These are phyloP conservation scores for Bombus pyrosoma DNA, from an alignment of 1,140 invertebrate species.

Conservation along the genomic window DNA sequence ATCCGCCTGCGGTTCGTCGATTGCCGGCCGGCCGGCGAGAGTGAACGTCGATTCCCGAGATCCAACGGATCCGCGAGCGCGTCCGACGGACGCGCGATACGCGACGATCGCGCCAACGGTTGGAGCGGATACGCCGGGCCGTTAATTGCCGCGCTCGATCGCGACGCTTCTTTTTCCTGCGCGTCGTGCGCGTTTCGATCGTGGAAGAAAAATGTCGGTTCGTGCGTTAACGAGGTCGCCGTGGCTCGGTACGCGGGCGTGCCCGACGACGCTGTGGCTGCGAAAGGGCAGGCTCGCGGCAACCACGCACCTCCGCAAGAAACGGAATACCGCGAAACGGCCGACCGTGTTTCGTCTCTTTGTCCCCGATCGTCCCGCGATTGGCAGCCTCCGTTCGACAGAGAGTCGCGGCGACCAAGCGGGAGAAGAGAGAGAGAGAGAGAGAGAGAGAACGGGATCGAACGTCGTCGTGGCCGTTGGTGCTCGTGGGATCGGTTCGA, in stretches of 20 bases:
- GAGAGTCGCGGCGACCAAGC: constrained; percentile 23
- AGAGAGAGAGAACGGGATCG: constrained; percentile 28
- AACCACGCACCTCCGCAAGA: constrained; percentile 59
- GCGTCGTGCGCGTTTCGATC: too few species aligned
- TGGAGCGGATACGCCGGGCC: not conserved
- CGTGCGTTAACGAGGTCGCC: constrained; percentile 31
- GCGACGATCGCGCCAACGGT: not conserved
- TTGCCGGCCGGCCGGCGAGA: too few species aligned
- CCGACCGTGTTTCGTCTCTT: constrained; percentile 61
- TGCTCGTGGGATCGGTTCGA: constrained; percentile 41
- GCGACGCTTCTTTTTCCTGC: not conserved
- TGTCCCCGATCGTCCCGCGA: constrained; percentile 51
- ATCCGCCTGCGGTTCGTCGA: not conserved
- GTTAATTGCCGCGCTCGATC: not conserved
- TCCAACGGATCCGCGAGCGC: accelerated
- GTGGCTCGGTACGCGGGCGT: constrained; percentile 34
- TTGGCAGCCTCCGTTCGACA: constrained; percentile 44
- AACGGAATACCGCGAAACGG: constrained; percentile 69
- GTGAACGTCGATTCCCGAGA: not conserved
- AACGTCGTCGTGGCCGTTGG: not conserved
- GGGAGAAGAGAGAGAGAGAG: not conserved
- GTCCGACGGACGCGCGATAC: not conserved
- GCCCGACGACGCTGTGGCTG: constrained; percentile 21
- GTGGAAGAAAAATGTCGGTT: constrained; percentile 25
- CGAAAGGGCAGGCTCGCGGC: constrained; percentile 31